Conservation (phyloP, 2,113 vertebrate genomes). For the Leiothrix lutea region DNA sequence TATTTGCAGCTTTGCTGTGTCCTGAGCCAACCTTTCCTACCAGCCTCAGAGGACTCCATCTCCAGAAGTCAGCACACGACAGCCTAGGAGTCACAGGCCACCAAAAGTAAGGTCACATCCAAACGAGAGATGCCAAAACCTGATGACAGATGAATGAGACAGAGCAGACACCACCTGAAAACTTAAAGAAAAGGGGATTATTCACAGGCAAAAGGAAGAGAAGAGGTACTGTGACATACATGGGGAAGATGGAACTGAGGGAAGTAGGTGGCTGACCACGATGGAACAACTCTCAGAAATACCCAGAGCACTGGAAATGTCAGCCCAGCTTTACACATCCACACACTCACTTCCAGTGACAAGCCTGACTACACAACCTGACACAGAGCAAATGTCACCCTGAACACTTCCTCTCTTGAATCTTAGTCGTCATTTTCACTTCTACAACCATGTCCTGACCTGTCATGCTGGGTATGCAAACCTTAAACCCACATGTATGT, state of each 20-base stretch:
- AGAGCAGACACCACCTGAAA: background rate
- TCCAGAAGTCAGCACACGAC: background rate
- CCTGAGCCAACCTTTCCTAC: background rate
- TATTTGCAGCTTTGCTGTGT: background rate
- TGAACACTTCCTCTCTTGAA: background rate
- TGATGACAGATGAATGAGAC: background rate
- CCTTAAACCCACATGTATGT: accelerated
- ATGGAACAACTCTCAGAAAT: background rate
- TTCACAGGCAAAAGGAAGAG: background rate
- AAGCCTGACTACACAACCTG: background rate
- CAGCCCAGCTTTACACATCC: background rate
- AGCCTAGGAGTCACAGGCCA: background rate
- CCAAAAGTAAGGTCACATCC: background rate
- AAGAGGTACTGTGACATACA: background rate
- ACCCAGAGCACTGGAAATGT: background rate
- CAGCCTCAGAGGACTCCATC: background rate
- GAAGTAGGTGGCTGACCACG: background rate
- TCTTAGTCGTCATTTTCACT: background rate
- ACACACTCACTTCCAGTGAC: background rate
- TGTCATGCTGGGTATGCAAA: background rate
- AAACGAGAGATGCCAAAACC: background rate
- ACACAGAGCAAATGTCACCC: background rate
- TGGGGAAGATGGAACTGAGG: background rate
- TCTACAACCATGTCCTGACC: background rate
- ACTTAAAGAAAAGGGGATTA: background rate